Conservation (phyloP, 2,888 invertebrate species). For the Drymonia ruficornis region DNA sequence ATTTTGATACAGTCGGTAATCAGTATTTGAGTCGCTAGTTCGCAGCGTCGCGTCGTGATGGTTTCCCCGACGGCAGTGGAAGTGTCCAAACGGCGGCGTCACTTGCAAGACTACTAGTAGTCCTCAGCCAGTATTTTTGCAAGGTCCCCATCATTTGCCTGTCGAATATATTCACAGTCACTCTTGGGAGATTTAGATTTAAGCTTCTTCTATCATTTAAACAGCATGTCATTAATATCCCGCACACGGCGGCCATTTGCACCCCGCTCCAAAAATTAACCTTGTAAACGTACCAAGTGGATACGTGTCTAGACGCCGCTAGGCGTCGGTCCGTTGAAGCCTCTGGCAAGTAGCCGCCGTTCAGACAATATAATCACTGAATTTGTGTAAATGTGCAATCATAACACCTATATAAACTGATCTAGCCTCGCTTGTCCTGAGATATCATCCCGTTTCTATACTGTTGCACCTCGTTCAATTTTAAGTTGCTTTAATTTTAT, state of each 20-base stretch:
- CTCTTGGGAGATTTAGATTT: constrained; percentile 79
- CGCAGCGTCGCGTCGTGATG: constrained; percentile 36
- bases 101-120: constrained; percentile 75
- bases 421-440: constrained; percentile 83
- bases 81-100: constrained; percentile 66
- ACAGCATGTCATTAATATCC: constrained; percentile 80
- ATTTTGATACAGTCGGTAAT: neutral
- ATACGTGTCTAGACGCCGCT: constrained; percentile 6
- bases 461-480: constrained; percentile 84
- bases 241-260: constrained; percentile 59
- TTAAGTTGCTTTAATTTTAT: constrained; percentile 79
- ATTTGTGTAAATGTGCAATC: constrained; percentile 80
- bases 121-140: constrained; percentile 74
- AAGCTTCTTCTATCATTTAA: constrained; percentile 79
- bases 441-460: constrained; percentile 81
- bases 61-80: constrained; percentile 49
- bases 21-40: neutral
- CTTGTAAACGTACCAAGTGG: constrained; percentile 14
- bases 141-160: constrained; percentile 78
- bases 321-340: constrained; percentile 14
- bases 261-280: constrained; percentile 31
- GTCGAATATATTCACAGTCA: constrained; percentile 76
- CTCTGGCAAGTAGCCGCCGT: constrained; percentile 56
- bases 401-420: constrained; percentile 78
- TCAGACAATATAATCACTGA: constrained; percentile 66